Conservation (phyloP, 2,797 vertebrate genomes). For the Coregonus ussuriensis region DNA sequence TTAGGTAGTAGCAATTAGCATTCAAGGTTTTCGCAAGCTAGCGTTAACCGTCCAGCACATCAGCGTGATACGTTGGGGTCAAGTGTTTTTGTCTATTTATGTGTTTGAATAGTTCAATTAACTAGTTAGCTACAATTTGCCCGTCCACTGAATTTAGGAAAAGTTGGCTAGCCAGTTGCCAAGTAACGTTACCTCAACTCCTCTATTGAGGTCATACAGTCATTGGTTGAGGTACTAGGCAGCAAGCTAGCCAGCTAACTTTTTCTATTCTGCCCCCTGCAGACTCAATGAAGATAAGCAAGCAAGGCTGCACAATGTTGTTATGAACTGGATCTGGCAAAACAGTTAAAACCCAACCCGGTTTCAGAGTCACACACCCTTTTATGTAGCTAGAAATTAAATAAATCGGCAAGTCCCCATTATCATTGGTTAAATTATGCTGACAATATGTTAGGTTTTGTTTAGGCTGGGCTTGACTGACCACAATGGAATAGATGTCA, state of each 20-base stretch:
- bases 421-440: neutral
- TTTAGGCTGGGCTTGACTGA: too few relatives aligned
- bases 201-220: too few relatives aligned
- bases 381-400: neutral
- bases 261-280: slow-evolving; percentile 35
- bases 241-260: too few relatives aligned
- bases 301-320: slow-evolving; percentile 21
- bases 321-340: slow-evolving; percentile 36
- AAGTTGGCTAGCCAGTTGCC: neutral
- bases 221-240: too few relatives aligned
- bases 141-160: slow-evolving; percentile 42
- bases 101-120: neutral
- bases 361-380: slow-evolving; percentile 7
- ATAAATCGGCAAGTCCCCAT: neutral
- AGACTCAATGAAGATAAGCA: slow-evolving; percentile 46
- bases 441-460: neutral
- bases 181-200: too few relatives aligned
- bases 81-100: neutral
- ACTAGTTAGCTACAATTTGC: slow-evolving; percentile 56
- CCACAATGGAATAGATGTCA: neutral
- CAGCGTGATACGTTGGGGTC: neutral
- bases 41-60: too few relatives aligned
- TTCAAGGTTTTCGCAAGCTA: too few relatives aligned
- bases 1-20: too few relatives aligned
- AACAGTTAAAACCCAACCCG: neutral